phyloP scores from a whole-genome alignment of 1,140 invertebrate genomes.

The Calliphora vicina region DNA sequence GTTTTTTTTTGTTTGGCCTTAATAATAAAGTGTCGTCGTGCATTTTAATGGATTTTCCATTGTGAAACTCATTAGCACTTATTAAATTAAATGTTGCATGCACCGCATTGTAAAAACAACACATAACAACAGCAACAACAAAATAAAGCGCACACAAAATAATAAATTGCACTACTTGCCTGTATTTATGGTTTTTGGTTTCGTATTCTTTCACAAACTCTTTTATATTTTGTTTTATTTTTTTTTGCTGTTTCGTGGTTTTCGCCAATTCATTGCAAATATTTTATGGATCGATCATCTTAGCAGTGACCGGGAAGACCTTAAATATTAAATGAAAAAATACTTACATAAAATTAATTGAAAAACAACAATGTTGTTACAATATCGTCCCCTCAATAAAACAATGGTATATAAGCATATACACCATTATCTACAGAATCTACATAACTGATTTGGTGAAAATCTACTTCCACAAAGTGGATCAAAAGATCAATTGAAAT shows the following conservation, averaged over 20 bases:
- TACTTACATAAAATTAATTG: too few species aligned
- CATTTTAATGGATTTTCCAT: conserved; percentile 29
- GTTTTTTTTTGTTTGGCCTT: background rate
- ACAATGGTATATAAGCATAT: too few species aligned
- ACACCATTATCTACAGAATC: too few species aligned
- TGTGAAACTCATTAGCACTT: conserved; percentile 37
- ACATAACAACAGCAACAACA: background rate
- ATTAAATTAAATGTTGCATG: conserved; percentile 37
- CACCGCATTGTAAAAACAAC: background rate
- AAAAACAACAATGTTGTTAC: background rate
- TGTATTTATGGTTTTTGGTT: background rate
- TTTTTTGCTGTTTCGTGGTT: background rate
- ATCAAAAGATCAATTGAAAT: too few species aligned
- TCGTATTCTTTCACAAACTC: background rate
- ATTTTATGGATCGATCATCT: conserved; percentile 13
- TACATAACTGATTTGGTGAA: too few species aligned
- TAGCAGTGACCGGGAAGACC: background rate
- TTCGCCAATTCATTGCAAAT: background rate
- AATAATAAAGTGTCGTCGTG: background rate
- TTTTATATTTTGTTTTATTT: background rate
- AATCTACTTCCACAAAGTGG: too few species aligned
- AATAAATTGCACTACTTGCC: background rate
- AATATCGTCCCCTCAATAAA: too few species aligned
- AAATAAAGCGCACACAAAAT: background rate
- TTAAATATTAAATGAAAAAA: background rate